Percentiles rank a stretch among this genome's conserved stretches.
These are phyloP conservation scores for Parazoanthus swiftii DNA, from an alignment of 92 coral and sea anemone genomes.

Conservation along the genomic window DNA sequence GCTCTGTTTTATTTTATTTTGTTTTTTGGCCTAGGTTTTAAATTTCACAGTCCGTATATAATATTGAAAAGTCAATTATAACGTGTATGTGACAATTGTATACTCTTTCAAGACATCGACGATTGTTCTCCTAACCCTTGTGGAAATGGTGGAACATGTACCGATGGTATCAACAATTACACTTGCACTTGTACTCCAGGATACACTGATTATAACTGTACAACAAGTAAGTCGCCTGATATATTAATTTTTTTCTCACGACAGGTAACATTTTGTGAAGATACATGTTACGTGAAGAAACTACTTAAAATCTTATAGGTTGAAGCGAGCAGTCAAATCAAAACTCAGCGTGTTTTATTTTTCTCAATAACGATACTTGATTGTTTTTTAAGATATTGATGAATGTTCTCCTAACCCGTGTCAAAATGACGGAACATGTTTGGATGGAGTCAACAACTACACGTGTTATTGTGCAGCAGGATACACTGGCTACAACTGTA, in stretches of 20 bases:
- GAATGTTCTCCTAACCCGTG: not conserved
- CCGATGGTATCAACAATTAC: not conserved
- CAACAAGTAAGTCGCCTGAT: not conserved
- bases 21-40: too few relatives aligned
- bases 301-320: too few relatives aligned
- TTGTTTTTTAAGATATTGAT: not conserved
- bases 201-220: not conserved
- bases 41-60: too few relatives aligned
- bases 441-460: not conserved
- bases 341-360: too few relatives aligned
- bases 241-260: not conserved
- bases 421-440: not conserved
- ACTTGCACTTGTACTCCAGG: slow-evolving; percentile 1
- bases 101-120: too few relatives aligned
- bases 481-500: slow-evolving; percentile 4
- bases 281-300: too few relatives aligned
- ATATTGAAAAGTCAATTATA: too few relatives aligned
- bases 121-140: not conserved
- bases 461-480: not conserved
- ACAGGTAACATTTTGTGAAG: too few relatives aligned
- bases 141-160: not conserved
- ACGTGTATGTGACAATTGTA: too few relatives aligned
- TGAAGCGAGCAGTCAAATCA: too few relatives aligned
- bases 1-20: too few relatives aligned
- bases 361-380: too few relatives aligned